Evolutionary conservation across 2,797 vertebrate genomes (phyloP), one percentile per base, ranked within the genome.

Genomic region (Peromyscus nudipes): DNA sequence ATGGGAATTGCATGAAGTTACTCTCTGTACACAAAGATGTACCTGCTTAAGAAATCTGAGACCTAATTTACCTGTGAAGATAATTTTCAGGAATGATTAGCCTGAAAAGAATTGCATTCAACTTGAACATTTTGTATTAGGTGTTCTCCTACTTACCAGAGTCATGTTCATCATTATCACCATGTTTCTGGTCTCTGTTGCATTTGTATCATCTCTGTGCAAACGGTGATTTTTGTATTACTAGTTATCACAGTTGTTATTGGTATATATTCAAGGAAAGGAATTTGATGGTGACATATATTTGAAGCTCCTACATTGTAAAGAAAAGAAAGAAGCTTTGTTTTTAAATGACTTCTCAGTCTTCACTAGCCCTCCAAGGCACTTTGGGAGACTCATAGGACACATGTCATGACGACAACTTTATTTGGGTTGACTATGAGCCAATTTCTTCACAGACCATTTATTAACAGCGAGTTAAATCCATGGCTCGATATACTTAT

Each of bases 11-110:
- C 64, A 23, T 31, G 7, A 80, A 84, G 60, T 95, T 93, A 83
- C 13, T 95, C 79, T 92, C 92, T 79, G 23, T 89, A 88, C 40
- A 93, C 94, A 92, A 87, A 97, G 64, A 65, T 43, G 49, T 94
- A 83, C 92, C 87, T 97, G 71, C 83, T 84, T 93, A 92, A 93
- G 83, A 85, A 94, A 65, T 96, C 29, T 88, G 92, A 96, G 87
- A 94, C 80, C 57, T 96, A 83, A 91, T 97, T 97, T 97, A 85
- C 67, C 80, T 97, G 84, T 94, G 95, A 93, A 90, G 92, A 89
- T 90, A 94, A 92, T 93, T 97, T 96, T 13, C 64, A 92, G 85
- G 64, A 92, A 80, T 91, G 89, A 89, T 89, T 95, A 91, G 67
- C 27, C 34, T 89, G 62, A 62, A 91, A 90, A 67, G 81, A 95